phyloP scores from a whole-genome alignment of 2,888 invertebrate species.

The Campoplex capitator region DNA sequence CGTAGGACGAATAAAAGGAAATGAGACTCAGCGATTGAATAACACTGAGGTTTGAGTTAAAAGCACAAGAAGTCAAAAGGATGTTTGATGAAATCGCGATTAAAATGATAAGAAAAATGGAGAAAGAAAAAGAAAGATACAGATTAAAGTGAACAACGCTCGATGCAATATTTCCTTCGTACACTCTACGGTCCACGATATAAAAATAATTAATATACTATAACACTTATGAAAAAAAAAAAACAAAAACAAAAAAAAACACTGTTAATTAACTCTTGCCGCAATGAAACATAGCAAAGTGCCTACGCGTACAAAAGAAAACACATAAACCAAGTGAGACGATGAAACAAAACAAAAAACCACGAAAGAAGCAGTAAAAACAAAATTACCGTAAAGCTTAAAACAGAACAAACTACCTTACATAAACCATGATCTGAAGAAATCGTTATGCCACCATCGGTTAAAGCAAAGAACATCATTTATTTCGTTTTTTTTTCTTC shows the following conservation, averaged over 20 bases:
- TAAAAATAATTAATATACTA: slow-evolving; percentile 55
- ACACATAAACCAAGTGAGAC: slow-evolving; percentile 70
- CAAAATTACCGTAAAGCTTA: slow-evolving; percentile 50
- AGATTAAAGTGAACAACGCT: slow-evolving; percentile 54
- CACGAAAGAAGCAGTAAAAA: slow-evolving; percentile 18
- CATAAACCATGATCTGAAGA: slow-evolving; percentile 46
- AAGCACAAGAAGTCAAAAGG: slow-evolving; percentile 2
- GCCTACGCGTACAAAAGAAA: slow-evolving; percentile 79
- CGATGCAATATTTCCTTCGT: slow-evolving; percentile 62
- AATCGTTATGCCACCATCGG: slow-evolving; percentile 40
- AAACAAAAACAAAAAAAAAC: slow-evolving; percentile 7
- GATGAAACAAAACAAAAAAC: slow-evolving; percentile 11
- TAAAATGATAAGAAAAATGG: slow-evolving; percentile 53
- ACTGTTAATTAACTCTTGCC: slow-evolving; percentile 66
- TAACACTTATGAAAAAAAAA: slow-evolving; percentile 36
- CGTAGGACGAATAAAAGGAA: slow-evolving; percentile 66
- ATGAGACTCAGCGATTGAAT: slow-evolving; percentile 59
- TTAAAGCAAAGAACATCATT: slow-evolving; percentile 23
- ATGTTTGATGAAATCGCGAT: slow-evolving; percentile 3
- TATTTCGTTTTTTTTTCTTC: slow-evolving; percentile 45
- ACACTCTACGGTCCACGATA: slow-evolving; percentile 64
- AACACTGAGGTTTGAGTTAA: slow-evolving; percentile 35
- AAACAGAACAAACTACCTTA: slow-evolving; percentile 46
- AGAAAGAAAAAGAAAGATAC: slow-evolving; percentile 24
- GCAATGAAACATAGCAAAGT: slow-evolving; percentile 82